Conservation (phyloP, 2,888 invertebrate species). For the Apomyelois bistriatella region DNA sequence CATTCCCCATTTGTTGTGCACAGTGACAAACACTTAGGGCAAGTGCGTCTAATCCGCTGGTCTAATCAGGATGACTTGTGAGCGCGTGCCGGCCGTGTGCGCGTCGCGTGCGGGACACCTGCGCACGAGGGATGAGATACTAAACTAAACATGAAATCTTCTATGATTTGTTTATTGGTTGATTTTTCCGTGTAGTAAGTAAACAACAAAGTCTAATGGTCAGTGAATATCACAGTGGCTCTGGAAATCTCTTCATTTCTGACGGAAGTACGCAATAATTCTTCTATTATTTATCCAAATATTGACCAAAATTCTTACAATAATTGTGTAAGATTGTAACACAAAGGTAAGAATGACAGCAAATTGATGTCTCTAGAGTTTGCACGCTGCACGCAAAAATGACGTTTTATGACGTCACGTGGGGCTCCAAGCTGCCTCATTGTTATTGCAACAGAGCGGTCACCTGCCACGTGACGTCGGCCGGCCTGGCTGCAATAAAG, state of each 20-base stretch:
- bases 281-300: no score
- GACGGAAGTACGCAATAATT: no score
- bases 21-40: slow-evolving; percentile 59
- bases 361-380: neutral
- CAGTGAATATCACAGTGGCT: no score
- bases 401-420: slow-evolving; percentile 11
- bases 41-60: slow-evolving; percentile 62
- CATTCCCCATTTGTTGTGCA: slow-evolving; percentile 48
- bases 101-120: slow-evolving; percentile 52
- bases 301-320: no score
- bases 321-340: no score
- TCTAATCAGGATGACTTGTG: slow-evolving; percentile 17
- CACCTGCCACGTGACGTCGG: slow-evolving; percentile 45
- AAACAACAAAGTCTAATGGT: neutral
- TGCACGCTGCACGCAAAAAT: neutral
- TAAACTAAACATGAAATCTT: neutral
- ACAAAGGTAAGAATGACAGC: no score
- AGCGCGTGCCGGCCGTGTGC: slow-evolving; percentile 45
- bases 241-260: no score
- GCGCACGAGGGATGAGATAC: slow-evolving; percentile 26
- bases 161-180: neutral
- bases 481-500: slow-evolving; percentile 52
- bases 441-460: slow-evolving; percentile 38
- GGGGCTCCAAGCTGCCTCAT: slow-evolving; percentile 18
- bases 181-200: neutral